Percentiles rank a stretch among this genome's conserved stretches.
These are phyloP conservation scores for Taxidea taxus DNA, from an alignment of 2,113 vertebrate species.

Conservation along the genomic window DNA sequence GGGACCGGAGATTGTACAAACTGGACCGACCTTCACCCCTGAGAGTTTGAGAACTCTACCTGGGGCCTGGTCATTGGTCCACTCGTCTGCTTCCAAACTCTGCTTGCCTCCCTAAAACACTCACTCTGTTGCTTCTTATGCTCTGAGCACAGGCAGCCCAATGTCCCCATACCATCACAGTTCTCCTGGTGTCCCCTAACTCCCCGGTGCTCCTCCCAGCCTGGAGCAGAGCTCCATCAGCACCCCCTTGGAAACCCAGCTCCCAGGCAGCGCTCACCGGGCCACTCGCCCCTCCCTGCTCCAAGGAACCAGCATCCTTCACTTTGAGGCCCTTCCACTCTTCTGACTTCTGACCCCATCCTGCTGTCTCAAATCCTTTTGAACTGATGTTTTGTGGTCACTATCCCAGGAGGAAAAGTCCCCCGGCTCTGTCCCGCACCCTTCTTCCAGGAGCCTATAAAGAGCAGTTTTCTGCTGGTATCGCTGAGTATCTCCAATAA, in stretches of 20 bases:
- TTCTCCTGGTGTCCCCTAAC: neutral
- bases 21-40: neutral
- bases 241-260: neutral
- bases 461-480: neutral
- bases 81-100: neutral
- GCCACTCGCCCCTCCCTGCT: neutral
- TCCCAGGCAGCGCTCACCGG: neutral
- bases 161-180: fast-evolving
- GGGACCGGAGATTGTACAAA: neutral
- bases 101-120: neutral
- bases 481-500: neutral
- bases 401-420: neutral
- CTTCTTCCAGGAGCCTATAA: neutral
- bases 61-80: neutral
- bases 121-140: neutral
- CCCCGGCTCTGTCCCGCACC: neutral
- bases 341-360: neutral
- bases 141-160: neutral
- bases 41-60: neutral
- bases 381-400: neutral
- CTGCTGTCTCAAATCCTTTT: neutral
- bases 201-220: neutral
- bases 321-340: neutral
- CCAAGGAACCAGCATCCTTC: neutral
- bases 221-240: neutral